Conservation (phyloP, 2,797 vertebrate species). For the Spinus pinus region DNA sequence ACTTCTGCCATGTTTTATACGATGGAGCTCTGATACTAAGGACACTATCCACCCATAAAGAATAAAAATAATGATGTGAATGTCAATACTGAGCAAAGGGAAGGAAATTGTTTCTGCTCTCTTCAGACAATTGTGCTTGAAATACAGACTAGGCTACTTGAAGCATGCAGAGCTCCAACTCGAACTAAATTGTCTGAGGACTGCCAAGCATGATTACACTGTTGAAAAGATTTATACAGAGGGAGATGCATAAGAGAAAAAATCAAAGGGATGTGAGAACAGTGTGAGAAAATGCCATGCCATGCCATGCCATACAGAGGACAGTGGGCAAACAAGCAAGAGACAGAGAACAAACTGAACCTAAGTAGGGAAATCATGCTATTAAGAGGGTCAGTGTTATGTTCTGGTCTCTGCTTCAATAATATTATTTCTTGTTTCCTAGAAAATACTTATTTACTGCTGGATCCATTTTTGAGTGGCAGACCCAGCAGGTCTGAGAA, state of each 20-base stretch:
- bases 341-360: not conserved
- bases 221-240: not conserved
- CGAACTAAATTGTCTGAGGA: not conserved
- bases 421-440: not conserved
- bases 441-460: not conserved
- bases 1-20: not conserved
- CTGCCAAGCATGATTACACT: not conserved
- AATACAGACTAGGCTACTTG: not conserved
- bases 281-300: not conserved
- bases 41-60: not conserved
- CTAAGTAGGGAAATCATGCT: not conserved
- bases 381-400: accelerated
- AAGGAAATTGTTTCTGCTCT: not conserved
- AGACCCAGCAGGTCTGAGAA: not conserved
- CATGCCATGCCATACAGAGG: not conserved
- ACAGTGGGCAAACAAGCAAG: not conserved
- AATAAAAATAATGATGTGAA: not conserved
- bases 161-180: not conserved
- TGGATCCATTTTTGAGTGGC: not conserved
- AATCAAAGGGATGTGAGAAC: not conserved
- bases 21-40: not conserved
- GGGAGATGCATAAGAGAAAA: not conserved
- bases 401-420: not conserved
- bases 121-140: not conserved
- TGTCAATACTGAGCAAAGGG: not conserved